phyloP scores from a whole-genome alignment of 2,888 invertebrate species.

The Temnothorax ravouxi region DNA sequence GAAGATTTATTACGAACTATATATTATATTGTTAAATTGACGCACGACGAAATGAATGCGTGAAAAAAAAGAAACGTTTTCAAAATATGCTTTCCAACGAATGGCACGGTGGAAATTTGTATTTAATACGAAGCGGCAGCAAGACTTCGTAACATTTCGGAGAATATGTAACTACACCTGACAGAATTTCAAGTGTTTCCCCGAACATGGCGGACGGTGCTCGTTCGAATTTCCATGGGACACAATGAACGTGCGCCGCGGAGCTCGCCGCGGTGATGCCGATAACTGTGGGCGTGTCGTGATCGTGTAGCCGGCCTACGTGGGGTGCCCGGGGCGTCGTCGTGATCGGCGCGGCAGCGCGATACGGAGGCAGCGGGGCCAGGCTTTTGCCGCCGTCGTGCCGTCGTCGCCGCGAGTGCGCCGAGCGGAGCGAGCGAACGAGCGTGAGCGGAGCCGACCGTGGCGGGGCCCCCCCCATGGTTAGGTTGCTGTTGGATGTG shows the following conservation, averaged over 20 bases:
- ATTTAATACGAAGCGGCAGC: no score
- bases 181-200: slow-evolving; percentile 74
- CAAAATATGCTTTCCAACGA: no score
- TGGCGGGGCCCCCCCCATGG: slow-evolving; percentile 81
- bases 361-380: slow-evolving; percentile 62
- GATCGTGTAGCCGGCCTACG: slow-evolving; percentile 69
- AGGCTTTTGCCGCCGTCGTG: slow-evolving; percentile 63
- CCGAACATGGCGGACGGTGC: slow-evolving; percentile 80
- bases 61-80: no score
- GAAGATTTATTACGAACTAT: no score
- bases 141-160: no score
- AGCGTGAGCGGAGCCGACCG: slow-evolving; percentile 68
- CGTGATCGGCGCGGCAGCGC: slow-evolving; percentile 69
- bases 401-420: slow-evolving; percentile 40
- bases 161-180: no score
- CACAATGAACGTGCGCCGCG: slow-evolving; percentile 78
- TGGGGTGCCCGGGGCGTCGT: slow-evolving; percentile 68
- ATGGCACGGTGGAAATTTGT: no score
- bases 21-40: no score
- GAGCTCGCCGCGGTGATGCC: slow-evolving; percentile 72
- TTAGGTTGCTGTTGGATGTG: slow-evolving; percentile 78
- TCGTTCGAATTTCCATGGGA: slow-evolving; percentile 80
- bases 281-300: slow-evolving; percentile 74
- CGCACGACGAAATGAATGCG: no score
- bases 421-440: slow-evolving; percentile 37